phyloP scores from a whole-genome alignment of 1,140 invertebrate species.

The Melitaea cinxia region DNA sequence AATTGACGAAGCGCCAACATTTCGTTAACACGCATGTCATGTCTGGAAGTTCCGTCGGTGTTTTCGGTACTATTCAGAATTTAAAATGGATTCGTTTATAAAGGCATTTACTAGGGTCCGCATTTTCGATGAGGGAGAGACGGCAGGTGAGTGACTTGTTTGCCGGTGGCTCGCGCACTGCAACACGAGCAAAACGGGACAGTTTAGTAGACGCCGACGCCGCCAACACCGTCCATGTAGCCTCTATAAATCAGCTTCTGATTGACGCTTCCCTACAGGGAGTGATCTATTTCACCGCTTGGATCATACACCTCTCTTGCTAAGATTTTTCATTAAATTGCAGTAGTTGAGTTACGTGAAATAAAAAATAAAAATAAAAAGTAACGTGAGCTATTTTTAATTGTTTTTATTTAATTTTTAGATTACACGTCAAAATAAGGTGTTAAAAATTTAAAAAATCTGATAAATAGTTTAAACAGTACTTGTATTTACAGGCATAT shows the following conservation, averaged over 20 bases:
- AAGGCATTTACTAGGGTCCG: conserved; percentile 74
- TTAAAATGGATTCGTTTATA: conserved; percentile 79
- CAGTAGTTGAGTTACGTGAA: background rate
- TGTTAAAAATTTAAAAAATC: no score
- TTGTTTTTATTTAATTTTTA: no score
- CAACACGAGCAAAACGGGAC: conserved; percentile 74
- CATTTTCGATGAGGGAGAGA: conserved; percentile 76
- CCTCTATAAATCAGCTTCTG: conserved; percentile 77
- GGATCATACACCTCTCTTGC: conserved; percentile 73
- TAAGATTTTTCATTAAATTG: conserved; percentile 40
- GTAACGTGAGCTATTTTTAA: no score
- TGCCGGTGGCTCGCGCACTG: conserved; percentile 58
- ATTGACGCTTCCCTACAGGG: conserved; percentile 79
- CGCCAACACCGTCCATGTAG: conserved; percentile 59
- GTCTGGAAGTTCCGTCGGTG: conserved; percentile 73
- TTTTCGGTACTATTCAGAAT: conserved; percentile 75
- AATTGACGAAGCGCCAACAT: conserved; percentile 73
- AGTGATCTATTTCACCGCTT: conserved; percentile 77
- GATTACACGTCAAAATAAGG: no score
- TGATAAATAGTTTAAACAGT: no score
- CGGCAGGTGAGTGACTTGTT: conserved; percentile 80
- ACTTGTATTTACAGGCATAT: no score
- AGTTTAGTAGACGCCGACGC: conserved; percentile 73
- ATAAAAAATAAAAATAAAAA: no score
- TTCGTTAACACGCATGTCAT: conserved; percentile 77